These are phyloP conservation scores for Smittia aterrima DNA, from an alignment of 2,888 invertebrate genomes.

Conservation along the genomic window DNA sequence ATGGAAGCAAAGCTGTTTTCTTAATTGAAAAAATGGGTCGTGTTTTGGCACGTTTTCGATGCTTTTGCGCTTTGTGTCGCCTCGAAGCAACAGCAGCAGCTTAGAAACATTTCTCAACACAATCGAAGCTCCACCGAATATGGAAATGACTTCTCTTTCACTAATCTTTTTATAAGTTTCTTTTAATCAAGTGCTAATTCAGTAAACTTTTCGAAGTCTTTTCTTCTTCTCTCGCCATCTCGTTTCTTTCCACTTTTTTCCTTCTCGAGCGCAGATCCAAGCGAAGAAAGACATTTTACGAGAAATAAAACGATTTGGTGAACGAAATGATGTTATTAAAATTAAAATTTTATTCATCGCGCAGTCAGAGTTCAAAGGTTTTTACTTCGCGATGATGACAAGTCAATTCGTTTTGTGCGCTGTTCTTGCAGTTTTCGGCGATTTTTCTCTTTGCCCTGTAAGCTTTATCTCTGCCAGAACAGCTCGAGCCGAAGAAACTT, in stretches of 20 bases:
- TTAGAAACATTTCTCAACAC: conserved; percentile 1
- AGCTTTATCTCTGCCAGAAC: background rate
- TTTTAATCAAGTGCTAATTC: conserved; percentile 37
- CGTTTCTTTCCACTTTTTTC: background rate
- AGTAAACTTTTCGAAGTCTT: background rate
- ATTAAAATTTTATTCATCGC: background rate
- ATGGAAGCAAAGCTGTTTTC: too few relatives aligned
- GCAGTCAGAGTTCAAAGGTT: conserved; percentile 31
- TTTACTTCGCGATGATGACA: conserved; percentile 23
- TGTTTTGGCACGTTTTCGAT: conserved; percentile 36
- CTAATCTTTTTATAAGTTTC: conserved; percentile 22
- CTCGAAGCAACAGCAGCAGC: background rate
- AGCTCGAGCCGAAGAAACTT: background rate
- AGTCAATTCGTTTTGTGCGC: conserved; percentile 29
- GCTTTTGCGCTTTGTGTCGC: background rate
- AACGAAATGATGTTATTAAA: conserved; percentile 1
- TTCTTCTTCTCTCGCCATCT: background rate
- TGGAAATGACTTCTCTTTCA: background rate
- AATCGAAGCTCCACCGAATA: background rate
- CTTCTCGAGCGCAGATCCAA: background rate
- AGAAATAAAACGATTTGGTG: conserved; percentile 3
- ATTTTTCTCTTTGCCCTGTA: background rate
- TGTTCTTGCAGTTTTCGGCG: conserved; percentile 22
- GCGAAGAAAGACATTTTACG: background rate
- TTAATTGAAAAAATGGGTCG: conserved; percentile 36